These are phyloP conservation scores for Neosilurus hyrtlii DNA, from an alignment of 2,797 vertebrate species.

Conservation along the genomic window DNA sequence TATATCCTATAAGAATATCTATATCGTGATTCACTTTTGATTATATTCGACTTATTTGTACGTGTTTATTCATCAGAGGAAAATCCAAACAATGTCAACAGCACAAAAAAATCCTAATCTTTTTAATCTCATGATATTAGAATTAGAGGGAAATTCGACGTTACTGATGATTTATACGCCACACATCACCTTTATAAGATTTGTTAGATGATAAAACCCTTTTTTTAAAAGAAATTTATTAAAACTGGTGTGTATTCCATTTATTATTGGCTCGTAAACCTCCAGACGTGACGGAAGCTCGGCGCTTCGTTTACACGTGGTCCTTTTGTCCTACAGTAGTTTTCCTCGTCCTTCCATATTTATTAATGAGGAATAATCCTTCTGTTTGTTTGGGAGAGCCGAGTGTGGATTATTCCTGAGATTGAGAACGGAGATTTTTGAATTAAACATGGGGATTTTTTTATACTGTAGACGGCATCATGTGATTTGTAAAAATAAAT, in stretches of 20 bases:
- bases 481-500: conserved; percentile 31
- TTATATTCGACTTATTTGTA: not conserved
- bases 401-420: not conserved
- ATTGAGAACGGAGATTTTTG: not conserved
- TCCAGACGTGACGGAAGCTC: not conserved
- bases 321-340: not conserved
- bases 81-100: not conserved
- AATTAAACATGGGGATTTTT: not conserved
- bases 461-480: conserved; percentile 16
- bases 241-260: not conserved
- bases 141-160: not conserved
- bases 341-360: not conserved
- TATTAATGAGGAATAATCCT: not conserved
- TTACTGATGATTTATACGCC: not conserved
- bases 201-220: not conserved
- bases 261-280: not conserved
- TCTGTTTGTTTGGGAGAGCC: not conserved
- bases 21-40: not conserved
- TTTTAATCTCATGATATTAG: not conserved
- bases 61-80: not conserved
- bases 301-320: not conserved
- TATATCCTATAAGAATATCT: not conserved
- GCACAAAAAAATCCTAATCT: not conserved
- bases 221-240: not conserved
- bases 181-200: too few species aligned